A percentile compares a stretch with the other conserved stretches of the same genome.
Evolutionary conservation across 2,797 vertebrate genomes (phyloP).

Genomic region (Lepus townsendii): DNA sequence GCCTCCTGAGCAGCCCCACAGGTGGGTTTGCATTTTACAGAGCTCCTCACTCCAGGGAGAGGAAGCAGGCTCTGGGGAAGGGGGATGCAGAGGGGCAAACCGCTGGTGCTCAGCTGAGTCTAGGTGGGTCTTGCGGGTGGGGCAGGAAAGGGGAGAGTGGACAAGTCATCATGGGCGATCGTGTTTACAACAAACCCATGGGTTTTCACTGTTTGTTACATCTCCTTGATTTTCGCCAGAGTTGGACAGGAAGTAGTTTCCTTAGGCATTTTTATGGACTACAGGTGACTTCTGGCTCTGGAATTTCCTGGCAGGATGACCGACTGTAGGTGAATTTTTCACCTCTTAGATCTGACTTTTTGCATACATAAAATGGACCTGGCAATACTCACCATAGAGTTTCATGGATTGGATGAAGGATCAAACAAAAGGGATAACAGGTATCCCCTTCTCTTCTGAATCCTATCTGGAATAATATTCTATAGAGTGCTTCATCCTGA

Average conservation of each 20-base stretch:
- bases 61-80: neutral
- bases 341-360: slow-evolving; percentile 2
- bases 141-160: neutral
- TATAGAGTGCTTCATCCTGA: neutral
- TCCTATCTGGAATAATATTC: neutral
- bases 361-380: neutral
- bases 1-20: slow-evolving; percentile 83
- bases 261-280: neutral
- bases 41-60: neutral
- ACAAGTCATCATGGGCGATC: neutral
- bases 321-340: neutral
- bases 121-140: neutral
- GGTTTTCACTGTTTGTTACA: neutral
- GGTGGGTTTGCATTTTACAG: slow-evolving; percentile 78
- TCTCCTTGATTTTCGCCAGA: neutral
- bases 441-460: neutral
- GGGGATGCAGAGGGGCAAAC: neutral
- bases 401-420: neutral
- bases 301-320: neutral
- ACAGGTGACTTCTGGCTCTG: neutral
- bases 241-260: slow-evolving; percentile 1
- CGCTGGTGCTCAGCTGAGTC: neutral
- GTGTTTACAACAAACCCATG: neutral
- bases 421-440: neutral
- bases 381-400: neutral